These are phyloP conservation scores for Malacosoma neustria DNA, from an alignment of 2,888 invertebrate genomes.

Conservation along the genomic window DNA sequence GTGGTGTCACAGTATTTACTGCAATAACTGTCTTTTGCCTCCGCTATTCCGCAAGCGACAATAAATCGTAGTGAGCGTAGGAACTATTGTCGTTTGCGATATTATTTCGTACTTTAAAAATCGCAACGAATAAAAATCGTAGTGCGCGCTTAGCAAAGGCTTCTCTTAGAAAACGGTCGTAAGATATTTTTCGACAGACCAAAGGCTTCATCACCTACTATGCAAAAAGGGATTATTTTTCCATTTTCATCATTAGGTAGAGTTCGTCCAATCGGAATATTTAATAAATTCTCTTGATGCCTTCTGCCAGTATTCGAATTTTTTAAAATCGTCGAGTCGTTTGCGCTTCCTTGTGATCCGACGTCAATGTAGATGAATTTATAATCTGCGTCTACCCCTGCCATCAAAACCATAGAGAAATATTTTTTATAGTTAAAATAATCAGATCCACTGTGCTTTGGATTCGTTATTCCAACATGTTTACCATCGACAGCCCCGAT, in stretches of 20 bases:
- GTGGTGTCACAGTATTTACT: too few relatives aligned
- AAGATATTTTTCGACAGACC: constrained; percentile 7
- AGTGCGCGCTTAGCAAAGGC: too few relatives aligned
- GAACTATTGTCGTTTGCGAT: too few relatives aligned
- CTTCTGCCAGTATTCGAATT: constrained; percentile 6
- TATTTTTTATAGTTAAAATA: constrained; percentile 15
- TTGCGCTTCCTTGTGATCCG: constrained; percentile 7
- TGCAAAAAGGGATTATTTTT: constrained; percentile 9
- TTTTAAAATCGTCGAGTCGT: constrained; percentile 5
- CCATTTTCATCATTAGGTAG: constrained; percentile 5
- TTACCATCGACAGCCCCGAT: constrained; percentile 8
- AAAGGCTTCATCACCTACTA: constrained; percentile 10
- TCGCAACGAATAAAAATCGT: too few relatives aligned
- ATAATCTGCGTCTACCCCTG: constrained; percentile 13
- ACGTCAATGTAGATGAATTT: constrained; percentile 15
- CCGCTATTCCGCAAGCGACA: too few relatives aligned
- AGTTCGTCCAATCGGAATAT: constrained; percentile 8
- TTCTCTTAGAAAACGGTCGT: constrained; percentile 8
- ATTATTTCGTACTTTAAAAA: too few relatives aligned
- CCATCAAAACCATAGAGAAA: constrained; percentile 16
- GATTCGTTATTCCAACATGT: constrained; percentile 7
- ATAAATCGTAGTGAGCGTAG: too few relatives aligned
- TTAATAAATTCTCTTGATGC: constrained; percentile 6
- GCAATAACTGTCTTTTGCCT: too few relatives aligned
- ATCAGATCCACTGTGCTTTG: constrained; percentile 6